Evolutionary conservation across 2,113 vertebrate species (phyloP).

Genomic region (Excalfactoria chinensis): DNA sequence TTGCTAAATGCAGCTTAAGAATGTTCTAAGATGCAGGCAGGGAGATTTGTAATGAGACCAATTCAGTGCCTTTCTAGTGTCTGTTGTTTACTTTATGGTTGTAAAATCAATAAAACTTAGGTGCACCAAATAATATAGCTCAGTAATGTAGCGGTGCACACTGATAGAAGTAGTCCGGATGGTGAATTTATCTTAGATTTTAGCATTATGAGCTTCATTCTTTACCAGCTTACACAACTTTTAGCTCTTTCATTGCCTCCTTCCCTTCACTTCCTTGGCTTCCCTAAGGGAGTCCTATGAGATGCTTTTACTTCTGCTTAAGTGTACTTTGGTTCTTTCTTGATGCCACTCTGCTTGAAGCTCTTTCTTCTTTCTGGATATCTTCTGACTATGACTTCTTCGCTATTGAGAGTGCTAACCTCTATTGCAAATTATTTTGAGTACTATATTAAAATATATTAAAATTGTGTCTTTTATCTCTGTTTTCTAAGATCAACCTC

Average conservation of each 20-base stretch:
- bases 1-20: slow-evolving; percentile 61
- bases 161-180: slow-evolving; percentile 4
- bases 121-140: slow-evolving; percentile 3
- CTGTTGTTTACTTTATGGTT: slow-evolving; percentile 27
- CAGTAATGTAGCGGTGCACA: neutral
- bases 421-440: neutral
- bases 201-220: neutral
- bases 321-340: neutral
- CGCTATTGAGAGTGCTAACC: neutral
- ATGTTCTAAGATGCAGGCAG: slow-evolving; percentile 17
- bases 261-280: neutral
- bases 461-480: neutral
- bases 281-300: neutral
- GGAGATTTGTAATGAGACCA: slow-evolving; percentile 55
- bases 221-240: neutral
- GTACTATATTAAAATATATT: neutral
- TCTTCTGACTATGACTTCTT: neutral
- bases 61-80: slow-evolving; percentile 17
- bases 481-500: neutral
- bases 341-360: neutral
- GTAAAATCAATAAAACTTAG: slow-evolving; percentile 51
- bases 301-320: neutral
- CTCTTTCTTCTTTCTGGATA: neutral
- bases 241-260: neutral
- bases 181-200: slow-evolving; percentile 36